phyloP scores from a whole-genome alignment of 2,797 vertebrate genomes.

The Ceyx erithaca region DNA sequence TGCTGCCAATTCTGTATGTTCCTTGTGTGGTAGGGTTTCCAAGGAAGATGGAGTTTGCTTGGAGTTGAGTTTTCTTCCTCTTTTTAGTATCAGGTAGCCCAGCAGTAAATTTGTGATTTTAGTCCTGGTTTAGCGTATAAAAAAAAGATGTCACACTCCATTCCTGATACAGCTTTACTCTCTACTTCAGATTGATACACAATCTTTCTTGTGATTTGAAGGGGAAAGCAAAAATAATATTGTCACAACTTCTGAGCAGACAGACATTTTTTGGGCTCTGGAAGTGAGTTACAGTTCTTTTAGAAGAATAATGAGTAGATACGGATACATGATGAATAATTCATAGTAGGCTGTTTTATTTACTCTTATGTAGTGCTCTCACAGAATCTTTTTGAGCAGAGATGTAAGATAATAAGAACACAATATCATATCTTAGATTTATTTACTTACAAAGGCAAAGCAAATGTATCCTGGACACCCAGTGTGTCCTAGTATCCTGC shows the following conservation, averaged over 20 bases:
- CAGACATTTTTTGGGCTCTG: conserved; percentile 16
- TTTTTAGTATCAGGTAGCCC: not conserved
- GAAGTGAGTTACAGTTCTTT: conserved; percentile 50
- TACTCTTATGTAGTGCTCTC: conserved; percentile 33
- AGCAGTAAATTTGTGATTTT: not conserved
- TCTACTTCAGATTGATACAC: conserved; percentile 23
- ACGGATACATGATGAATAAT: conserved; percentile 63
- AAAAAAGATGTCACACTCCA: not conserved
- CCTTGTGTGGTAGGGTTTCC: not conserved
- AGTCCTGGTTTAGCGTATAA: conserved; percentile 11
- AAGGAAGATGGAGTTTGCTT: not conserved
- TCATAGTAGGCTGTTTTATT: conserved; percentile 62
- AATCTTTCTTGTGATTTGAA: conserved; percentile 53
- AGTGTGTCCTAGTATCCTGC: not conserved
- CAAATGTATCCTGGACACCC: not conserved
- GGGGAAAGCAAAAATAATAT: conserved; percentile 61
- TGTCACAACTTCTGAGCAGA: conserved; percentile 44
- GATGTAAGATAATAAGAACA: conserved; percentile 58
- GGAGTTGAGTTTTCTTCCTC: conserved; percentile 4
- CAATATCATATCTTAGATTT: conserved; percentile 33
- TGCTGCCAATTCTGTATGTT: not conserved
- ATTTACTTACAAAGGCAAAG: conserved; percentile 46
- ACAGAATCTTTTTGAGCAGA: conserved; percentile 52
- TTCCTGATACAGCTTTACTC: not conserved
- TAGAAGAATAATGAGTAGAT: conserved; percentile 63